Conservation (phyloP, 2,113 vertebrate genomes). For the Mus spicilegus region DNA sequence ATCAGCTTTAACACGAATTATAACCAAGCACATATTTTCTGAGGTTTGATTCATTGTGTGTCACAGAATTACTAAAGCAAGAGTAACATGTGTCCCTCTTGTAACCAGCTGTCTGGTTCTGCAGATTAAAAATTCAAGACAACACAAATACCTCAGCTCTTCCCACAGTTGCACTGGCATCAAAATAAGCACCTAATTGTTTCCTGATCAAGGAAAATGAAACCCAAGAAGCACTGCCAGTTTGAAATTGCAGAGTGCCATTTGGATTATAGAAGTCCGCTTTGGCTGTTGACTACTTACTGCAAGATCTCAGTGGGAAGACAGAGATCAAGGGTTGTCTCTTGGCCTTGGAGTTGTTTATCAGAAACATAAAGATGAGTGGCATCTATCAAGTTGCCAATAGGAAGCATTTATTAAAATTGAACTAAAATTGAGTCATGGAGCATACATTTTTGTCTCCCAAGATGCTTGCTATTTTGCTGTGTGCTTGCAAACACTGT, state of each 20-base stretch:
- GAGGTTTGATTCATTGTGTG: neutral
- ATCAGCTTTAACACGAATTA: slow-evolving; percentile 19
- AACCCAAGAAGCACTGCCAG: slow-evolving; percentile 70
- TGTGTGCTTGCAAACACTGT: neutral
- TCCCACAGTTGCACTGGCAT: slow-evolving; percentile 73
- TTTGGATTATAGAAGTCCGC: slow-evolving; percentile 74
- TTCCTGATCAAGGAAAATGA: slow-evolving; percentile 65
- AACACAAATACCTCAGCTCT: slow-evolving; percentile 61
- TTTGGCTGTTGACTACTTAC: slow-evolving; percentile 58
- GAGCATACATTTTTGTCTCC: slow-evolving; percentile 3
- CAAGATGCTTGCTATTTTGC: slow-evolving; percentile 5
- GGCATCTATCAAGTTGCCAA: slow-evolving; percentile 36
- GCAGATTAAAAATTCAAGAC: slow-evolving; percentile 65
- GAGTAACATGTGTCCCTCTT: neutral
- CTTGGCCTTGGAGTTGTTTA: slow-evolving; percentile 43
- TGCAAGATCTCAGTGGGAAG: slow-evolving; percentile 64
- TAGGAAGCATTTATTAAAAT: slow-evolving; percentile 56
- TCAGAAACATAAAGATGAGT: slow-evolving; percentile 51
- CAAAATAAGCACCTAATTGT: slow-evolving; percentile 76
- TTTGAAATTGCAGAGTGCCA: slow-evolving; percentile 69
- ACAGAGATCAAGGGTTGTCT: slow-evolving; percentile 37
- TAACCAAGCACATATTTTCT: neutral
- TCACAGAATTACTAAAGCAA: slow-evolving; percentile 49
- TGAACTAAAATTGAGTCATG: slow-evolving; percentile 42
- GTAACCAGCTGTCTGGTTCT: slow-evolving; percentile 54